These are phyloP conservation scores for Agrenia bidenticulata DNA, from an alignment of 2,888 invertebrate genomes.

Conservation along the genomic window DNA sequence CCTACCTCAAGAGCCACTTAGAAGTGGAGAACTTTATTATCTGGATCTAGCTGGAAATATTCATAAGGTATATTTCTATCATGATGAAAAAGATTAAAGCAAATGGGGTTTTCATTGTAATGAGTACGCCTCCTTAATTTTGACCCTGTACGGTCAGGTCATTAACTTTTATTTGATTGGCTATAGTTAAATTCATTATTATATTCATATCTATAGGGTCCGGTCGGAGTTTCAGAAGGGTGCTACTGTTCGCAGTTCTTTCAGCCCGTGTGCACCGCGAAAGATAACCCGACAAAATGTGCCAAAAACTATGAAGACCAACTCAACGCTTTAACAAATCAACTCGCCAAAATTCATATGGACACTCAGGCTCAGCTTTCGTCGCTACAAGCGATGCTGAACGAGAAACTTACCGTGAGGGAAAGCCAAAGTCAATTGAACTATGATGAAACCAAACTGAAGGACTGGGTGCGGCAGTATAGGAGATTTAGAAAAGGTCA, in stretches of 20 bases:
- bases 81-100: background rate
- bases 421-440: conserved; percentile 37
- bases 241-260: conserved; percentile 92
- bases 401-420: conserved; percentile 42
- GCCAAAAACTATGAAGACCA: conserved; percentile 48
- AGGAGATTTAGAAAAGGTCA: conserved; percentile 51
- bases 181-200: conserved; percentile 8
- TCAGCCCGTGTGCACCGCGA: conserved; percentile 47
- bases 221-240: conserved; percentile 88
- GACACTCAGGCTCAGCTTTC: conserved; percentile 48
- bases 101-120: too few relatives aligned
- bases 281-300: conserved; percentile 40
- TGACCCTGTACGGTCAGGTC: too few relatives aligned
- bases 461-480: conserved; percentile 50
- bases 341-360: conserved; percentile 48
- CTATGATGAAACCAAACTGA: conserved; percentile 43
- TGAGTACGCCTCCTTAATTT: too few relatives aligned
- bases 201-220: conserved; percentile 63
- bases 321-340: conserved; percentile 41
- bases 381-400: conserved; percentile 48
- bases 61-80: conserved; percentile 69
- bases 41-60: conserved; percentile 92
- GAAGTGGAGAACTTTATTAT: conserved; percentile 89
- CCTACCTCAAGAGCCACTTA: conserved; percentile 79
- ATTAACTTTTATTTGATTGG: too few relatives aligned